A percentile compares a stretch with the other conserved stretches of the same genome.
These are phyloP conservation scores for Petromus typicus DNA, from an alignment of 2,113 vertebrate genomes.

Conservation along the genomic window DNA sequence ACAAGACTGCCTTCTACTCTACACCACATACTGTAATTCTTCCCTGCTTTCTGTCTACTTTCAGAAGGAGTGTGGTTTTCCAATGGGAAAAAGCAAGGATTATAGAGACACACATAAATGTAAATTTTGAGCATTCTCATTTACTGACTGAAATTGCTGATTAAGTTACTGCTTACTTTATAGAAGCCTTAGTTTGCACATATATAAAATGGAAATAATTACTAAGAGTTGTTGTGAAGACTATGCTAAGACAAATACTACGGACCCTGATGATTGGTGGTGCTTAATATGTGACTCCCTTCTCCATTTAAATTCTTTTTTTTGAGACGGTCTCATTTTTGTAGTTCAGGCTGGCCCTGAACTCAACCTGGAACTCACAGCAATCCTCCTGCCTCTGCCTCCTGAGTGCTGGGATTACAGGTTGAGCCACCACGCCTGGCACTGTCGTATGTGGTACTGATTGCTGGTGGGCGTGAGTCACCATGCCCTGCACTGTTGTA, in stretches of 20 bases:
- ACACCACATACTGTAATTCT: background rate
- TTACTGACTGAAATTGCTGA: conserved; percentile 32
- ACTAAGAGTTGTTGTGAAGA: background rate
- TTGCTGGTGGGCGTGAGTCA: too few species aligned
- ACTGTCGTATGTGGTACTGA: background rate
- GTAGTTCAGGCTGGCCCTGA: too few species aligned
- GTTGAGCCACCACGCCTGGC: too few species aligned
- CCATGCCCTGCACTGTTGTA: too few species aligned
- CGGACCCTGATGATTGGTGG: background rate
- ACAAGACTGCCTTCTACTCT: background rate
- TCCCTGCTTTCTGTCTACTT: background rate
- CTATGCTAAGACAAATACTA: background rate
- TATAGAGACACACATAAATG: background rate
- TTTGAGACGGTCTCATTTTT: too few species aligned
- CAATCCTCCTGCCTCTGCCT: too few species aligned
- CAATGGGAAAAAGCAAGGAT: background rate
- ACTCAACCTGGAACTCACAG: too few species aligned
- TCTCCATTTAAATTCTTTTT: conserved; percentile 10
- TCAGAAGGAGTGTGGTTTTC: background rate
- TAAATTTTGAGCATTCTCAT: background rate
- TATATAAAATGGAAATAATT: conserved; percentile 18
- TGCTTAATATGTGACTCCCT: background rate
- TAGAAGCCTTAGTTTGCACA: background rate
- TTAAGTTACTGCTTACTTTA: background rate
- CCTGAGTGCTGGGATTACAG: too few species aligned